phyloP scores from a whole-genome alignment of 2,113 vertebrate genomes.

The Lagopus leucura region DNA sequence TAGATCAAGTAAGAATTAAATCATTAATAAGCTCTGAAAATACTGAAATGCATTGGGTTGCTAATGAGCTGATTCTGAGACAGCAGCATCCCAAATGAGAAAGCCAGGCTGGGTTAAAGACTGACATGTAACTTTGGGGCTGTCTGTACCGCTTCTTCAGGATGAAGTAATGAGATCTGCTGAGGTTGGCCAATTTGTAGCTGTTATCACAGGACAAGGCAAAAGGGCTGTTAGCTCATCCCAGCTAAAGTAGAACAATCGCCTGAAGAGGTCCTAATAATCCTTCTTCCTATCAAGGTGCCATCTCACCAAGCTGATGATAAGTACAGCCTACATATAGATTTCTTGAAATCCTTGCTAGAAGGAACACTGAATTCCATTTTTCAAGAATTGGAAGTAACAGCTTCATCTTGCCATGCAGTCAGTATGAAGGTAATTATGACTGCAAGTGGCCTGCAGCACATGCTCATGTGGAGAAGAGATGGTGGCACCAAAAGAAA shows the following conservation, averaged over 20 bases:
- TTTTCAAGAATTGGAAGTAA: background rate
- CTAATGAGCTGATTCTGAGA: background rate
- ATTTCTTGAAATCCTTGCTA: background rate
- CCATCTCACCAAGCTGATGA: background rate
- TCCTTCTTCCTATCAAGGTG: background rate
- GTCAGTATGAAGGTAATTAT: background rate
- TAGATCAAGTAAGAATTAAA: background rate
- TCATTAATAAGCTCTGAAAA: background rate
- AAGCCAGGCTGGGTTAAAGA: background rate
- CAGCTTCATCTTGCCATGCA: background rate
- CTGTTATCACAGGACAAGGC: background rate
- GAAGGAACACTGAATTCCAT: background rate
- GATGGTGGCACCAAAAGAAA: background rate
- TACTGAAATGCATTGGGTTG: background rate
- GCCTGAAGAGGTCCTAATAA: background rate
- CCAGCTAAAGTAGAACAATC: background rate
- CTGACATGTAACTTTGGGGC: background rate
- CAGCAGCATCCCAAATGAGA: background rate
- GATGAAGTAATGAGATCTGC: background rate
- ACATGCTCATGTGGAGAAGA: fast-evolving
- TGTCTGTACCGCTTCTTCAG: background rate
- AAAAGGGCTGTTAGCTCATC: background rate
- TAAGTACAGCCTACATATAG: background rate
- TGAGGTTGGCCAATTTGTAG: background rate
- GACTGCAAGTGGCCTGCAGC: background rate